Evolutionary conservation across 2,888 invertebrate species (phyloP).

Genomic region (Catocala sponsa): DNA sequence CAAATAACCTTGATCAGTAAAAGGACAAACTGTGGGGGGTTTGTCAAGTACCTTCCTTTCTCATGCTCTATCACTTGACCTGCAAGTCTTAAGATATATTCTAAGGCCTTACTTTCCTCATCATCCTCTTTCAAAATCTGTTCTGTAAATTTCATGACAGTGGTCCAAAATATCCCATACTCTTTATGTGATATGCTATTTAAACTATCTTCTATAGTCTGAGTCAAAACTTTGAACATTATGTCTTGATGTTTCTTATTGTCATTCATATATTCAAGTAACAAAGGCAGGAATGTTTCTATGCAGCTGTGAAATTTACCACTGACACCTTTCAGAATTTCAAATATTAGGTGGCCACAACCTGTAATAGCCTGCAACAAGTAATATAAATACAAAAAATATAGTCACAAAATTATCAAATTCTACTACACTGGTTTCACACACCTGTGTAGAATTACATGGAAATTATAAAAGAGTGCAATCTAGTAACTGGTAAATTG

Average conservation of each 20-base stretch:
- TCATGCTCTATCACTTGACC: constrained; percentile 89
- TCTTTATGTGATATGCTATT: constrained; percentile 89
- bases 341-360: constrained; percentile 95
- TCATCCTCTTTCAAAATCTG: constrained; percentile 73
- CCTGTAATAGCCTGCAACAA: constrained; percentile 91
- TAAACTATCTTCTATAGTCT: constrained; percentile 90
- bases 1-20: constrained; percentile 86
- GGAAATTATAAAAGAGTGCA: no score
- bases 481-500: no score
- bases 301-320: constrained; percentile 96
- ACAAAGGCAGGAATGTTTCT: constrained; percentile 90
- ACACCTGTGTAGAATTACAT: no score
- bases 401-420: no score
- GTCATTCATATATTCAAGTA: constrained; percentile 89
- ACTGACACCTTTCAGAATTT: constrained; percentile 94
- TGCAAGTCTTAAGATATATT: constrained; percentile 87
- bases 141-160: constrained; percentile 70
- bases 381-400: constrained; percentile 1
- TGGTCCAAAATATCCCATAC: constrained; percentile 90
- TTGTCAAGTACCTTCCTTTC: constrained; percentile 89
- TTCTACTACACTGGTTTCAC: no score
- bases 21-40: constrained; percentile 88
- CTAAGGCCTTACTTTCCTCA: constrained; percentile 68
- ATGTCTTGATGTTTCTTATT: constrained; percentile 82
- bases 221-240: constrained; percentile 90